A percentile compares a stretch with the other conserved stretches of the same genome.
Evolutionary conservation across 2,113 vertebrate genomes (phyloP).

Genomic region (Naja naja): DNA sequence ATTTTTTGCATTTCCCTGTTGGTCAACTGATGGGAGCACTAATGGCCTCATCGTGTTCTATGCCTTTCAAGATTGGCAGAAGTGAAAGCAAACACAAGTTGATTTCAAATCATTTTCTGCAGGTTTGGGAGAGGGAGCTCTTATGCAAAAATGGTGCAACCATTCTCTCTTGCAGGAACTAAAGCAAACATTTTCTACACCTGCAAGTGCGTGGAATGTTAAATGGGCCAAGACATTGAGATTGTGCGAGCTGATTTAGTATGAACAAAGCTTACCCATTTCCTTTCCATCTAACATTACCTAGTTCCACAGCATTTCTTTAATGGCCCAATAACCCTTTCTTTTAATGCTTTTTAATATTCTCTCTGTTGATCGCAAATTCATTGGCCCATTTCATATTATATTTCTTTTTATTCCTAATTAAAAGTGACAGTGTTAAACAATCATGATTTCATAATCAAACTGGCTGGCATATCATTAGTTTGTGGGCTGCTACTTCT

Average conservation of each 20-base stretch:
- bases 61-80: not conserved
- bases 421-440: conserved; percentile 62
- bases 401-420: conserved; percentile 59
- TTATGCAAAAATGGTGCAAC: not conserved
- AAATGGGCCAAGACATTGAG: conserved; percentile 46
- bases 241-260: conserved; percentile 49
- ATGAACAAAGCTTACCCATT: conserved; percentile 47
- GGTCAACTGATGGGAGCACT: not conserved
- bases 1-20: not conserved
- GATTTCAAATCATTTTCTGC: not conserved
- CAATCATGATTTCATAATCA: conserved; percentile 60
- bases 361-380: conserved; percentile 35
- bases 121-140: not conserved
- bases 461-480: conserved; percentile 58
- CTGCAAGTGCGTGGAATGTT: conserved; percentile 31
- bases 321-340: conserved; percentile 49
- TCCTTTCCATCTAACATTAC: conserved; percentile 38
- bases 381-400: conserved; percentile 34
- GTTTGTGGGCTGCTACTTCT: conserved; percentile 43
- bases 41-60: not conserved
- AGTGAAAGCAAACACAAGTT: not conserved
- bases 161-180: not conserved
- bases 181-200: conserved; percentile 37
- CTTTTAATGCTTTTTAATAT: conserved; percentile 19
- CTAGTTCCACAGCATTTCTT: conserved; percentile 37